phyloP scores from a whole-genome alignment of 2,888 invertebrate genomes.

The Pantelozetes paolii region DNA sequence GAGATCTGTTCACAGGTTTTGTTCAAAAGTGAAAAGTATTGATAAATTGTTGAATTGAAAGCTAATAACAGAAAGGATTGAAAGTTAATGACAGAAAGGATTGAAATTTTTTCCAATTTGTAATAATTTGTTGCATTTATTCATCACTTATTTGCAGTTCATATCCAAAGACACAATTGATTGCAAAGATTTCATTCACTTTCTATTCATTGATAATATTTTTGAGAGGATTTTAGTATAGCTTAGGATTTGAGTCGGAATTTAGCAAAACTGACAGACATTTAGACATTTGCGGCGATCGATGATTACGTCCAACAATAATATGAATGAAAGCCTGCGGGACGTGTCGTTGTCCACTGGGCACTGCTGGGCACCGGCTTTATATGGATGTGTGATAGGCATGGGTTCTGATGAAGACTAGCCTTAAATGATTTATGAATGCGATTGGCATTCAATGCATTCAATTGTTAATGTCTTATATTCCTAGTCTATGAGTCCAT shows the following conservation, averaged over 20 bases:
- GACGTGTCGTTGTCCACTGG: background rate
- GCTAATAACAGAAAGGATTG: too few relatives aligned
- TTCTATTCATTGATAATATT: background rate
- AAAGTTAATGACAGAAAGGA: too few relatives aligned
- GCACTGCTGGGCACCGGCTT: background rate
- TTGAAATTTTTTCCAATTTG: too few relatives aligned
- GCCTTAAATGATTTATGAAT: constrained; percentile 26
- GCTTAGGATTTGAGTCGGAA: background rate
- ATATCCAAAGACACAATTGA: background rate
- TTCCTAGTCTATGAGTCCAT: background rate
- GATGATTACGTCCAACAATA: background rate
- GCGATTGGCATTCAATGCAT: constrained; percentile 20
- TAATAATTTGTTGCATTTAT: background rate
- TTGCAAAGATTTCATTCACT: background rate
- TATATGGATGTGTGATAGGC: background rate
- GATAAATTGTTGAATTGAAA: too few relatives aligned
- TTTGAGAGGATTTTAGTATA: background rate
- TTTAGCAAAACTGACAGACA: background rate
- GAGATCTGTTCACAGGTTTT: too few relatives aligned
- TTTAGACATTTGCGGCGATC: constrained; percentile 5
- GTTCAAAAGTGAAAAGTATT: too few relatives aligned
- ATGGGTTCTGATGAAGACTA: background rate
- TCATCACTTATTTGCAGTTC: background rate
- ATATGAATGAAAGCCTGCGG: constrained; percentile 1
- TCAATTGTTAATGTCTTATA: constrained; percentile 29